Evolutionary conservation across 2,888 invertebrate genomes (phyloP).

Genomic region (Drosophila fungiperda): DNA sequence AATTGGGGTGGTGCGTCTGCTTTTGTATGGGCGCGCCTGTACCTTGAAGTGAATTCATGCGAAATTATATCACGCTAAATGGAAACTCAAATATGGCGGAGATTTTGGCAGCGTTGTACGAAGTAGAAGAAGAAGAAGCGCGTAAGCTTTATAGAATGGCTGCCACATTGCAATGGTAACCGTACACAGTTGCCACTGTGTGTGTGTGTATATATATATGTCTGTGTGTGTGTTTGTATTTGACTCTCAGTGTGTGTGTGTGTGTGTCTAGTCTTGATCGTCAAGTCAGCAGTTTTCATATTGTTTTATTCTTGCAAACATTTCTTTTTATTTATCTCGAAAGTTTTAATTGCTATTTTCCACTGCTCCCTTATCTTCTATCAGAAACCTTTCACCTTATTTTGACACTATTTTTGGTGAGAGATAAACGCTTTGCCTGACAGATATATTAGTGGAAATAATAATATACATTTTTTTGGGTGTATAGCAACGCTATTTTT

Average conservation of each 20-base stretch:
- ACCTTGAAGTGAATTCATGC: slow-evolving; percentile 35
- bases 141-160: slow-evolving; percentile 50
- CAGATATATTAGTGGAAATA: not conserved
- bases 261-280: slow-evolving; percentile 17
- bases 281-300: slow-evolving; percentile 1
- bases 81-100: slow-evolving; percentile 53
- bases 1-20: slow-evolving; percentile 26
- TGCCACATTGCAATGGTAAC: slow-evolving; percentile 22
- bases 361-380: slow-evolving; percentile 9
- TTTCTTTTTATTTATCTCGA: not conserved
- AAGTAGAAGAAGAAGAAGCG: slow-evolving; percentile 46
- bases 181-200: slow-evolving; percentile 26
- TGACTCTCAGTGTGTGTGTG: not conserved
- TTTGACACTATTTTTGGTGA: not conserved
- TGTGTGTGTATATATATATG: slow-evolving; percentile 11
- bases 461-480: not conserved
- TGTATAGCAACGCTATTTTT: not conserved
- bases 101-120: slow-evolving; percentile 50
- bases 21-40: slow-evolving; percentile 31
- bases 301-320: slow-evolving; percentile 4
- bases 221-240: slow-evolving; percentile 11
- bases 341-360: not conserved
- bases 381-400: not conserved
- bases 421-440: not conserved
- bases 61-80: slow-evolving; percentile 53